Evolutionary conservation across 2,113 vertebrate genomes (phyloP), one percentile per base, ranked within the genome.

Genomic region (Syrmaticus mikado): DNA sequence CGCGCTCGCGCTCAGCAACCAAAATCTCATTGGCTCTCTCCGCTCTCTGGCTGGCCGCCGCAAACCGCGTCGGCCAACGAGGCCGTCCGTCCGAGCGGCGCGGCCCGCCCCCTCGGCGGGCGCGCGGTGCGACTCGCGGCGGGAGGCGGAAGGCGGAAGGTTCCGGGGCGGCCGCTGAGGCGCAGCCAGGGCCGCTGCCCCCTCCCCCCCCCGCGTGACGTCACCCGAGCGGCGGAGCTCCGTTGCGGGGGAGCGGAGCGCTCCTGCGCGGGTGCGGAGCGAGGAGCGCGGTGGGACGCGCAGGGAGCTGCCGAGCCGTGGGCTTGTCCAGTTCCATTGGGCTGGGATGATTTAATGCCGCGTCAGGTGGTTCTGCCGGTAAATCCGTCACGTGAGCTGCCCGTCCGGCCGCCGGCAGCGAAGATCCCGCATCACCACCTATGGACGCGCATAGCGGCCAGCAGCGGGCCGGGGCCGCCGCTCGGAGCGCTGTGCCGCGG

Each of bases 191-290:
- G 25, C 13, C 24, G 19, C 52, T 16, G 27, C 25, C 24, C 50
- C 24, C 50, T 10, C 50, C 25, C 24, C 50, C 24, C 50, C 22
- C 50, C 9, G 5, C 18, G 0, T 8, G 3, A 1, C 24, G 46
- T 14, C 77, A 2, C 32, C 12, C 41, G 40, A 13, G 27, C 27
- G 52, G 52, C 52, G 14, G 52, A 27, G 52, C 25, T 17, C 27
- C 43, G 13, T 1, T 5, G 4, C 10, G 4, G 27, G 58, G 21
- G 32, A 6, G 2, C 36, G 1, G 5, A 19, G 0, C 0, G 24
- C 32, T 50, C 22, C 6, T 24, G 22, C 22, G 46, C 21, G 11
- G 48, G 20, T 48, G 46, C 21, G 21, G 46, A 21, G 21, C 21
- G 46, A 48, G 46, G 45, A 46, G 19, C 45, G 45, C 45, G 45